Base-by-base conservation (phyloP, 2,797 vertebrate species). In the Intellagama lesueurii region DNA sequence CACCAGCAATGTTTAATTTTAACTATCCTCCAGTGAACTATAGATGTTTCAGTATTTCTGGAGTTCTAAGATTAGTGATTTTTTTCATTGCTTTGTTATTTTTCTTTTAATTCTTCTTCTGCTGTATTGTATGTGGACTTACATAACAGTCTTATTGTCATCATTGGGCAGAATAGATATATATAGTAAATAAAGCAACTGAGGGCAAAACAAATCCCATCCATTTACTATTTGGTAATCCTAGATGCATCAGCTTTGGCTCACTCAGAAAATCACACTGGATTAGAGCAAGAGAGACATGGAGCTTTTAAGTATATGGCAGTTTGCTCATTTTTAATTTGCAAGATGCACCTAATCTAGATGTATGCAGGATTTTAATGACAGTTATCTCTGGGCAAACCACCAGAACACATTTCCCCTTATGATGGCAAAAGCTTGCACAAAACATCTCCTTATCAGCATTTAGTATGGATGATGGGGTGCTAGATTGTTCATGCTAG, bases 211-310 rank as follows among this genome's bases (percentile, higher is more conserved):
- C 32, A 40, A 80, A 80, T 80, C 24, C 44, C 70, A 60, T 24
- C 24, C 77, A 30, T 70, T 35, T 64, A 80, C n/a, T 14, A 35
- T 52, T 87, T 79, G n/a, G 66, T 52, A 86, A 86, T 76, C 84
- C 47, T 70, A 85, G 12, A 75, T 49, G 24, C 24, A 40, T 12
- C 64, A 49, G 17, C 30, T 32, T 44, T 73, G 32, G 52, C 26
- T 85, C 70, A 60, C 22, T 64, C 52, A 76, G 52, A 32, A 85
- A 30, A 85, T 60, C 49, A 1, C 26, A 76, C 5, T 76, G n/a
- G 49, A 64, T 60, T 56, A 76, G 24, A 28, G 28, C 17, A 64
- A 6, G 28, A 79, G 60, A 40, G 60, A 64, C 2, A 76, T 24
- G 8, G 30, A 5, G 40, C 9, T 76, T 60, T 64, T 64, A 24